Percentiles rank a stretch among this genome's conserved stretches.
Evolutionary conservation across 2,888 invertebrate genomes (phyloP).

Genomic region (Alsophila aescularia): DNA sequence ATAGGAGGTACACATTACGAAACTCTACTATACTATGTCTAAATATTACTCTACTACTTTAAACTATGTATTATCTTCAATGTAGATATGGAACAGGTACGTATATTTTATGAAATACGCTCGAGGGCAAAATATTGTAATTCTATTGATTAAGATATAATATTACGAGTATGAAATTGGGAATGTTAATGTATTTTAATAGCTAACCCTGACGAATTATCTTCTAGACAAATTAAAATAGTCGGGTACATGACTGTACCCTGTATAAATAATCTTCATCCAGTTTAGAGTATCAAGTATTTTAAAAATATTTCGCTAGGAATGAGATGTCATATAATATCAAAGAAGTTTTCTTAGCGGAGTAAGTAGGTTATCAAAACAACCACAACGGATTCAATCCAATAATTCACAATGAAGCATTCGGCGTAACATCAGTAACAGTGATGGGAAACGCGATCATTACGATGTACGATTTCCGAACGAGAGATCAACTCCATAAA

Average conservation of each 20-base stretch:
- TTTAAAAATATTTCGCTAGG: no score
- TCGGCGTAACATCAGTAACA: conserved; percentile 25
- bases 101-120: conserved; percentile 43
- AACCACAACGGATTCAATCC: conserved; percentile 26
- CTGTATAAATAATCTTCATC: no score
- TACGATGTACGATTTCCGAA: conserved; percentile 44
- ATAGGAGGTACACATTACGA: conserved; percentile 47
- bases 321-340: no score
- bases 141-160: conserved; percentile 17
- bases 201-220: neutral
- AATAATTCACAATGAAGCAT: conserved; percentile 34
- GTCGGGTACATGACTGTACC: no score
- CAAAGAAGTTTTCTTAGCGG: neutral
- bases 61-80: conserved; percentile 51
- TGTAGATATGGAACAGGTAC: conserved; percentile 51
- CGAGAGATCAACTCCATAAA: conserved; percentile 46
- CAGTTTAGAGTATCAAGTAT: no score
- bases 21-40: conserved; percentile 54
- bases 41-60: conserved; percentile 27
- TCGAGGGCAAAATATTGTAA: conserved; percentile 43
- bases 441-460: conserved; percentile 45
- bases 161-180: neutral
- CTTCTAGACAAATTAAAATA: no score
- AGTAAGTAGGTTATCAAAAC: conserved; percentile 28
- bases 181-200: neutral